A percentile compares a stretch with the other conserved stretches of the same genome.
These are phyloP conservation scores for Prosopocoilus inquinatus DNA, from an alignment of 2,888 invertebrate species.

Conservation along the genomic window DNA sequence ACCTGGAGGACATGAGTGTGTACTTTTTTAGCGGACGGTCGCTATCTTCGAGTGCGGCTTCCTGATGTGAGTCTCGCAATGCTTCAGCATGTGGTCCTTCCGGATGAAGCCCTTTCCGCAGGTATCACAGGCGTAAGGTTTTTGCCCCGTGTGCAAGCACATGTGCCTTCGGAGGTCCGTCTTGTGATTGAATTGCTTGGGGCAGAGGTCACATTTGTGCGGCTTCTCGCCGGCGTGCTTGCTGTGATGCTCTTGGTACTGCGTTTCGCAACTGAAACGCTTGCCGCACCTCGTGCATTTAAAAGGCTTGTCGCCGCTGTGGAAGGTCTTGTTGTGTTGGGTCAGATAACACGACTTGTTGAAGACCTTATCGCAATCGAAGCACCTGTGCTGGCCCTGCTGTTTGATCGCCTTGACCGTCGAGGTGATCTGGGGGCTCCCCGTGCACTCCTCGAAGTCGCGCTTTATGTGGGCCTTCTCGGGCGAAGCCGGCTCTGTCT, in stretches of 20 bases:
- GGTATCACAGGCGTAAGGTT: constrained; percentile 76
- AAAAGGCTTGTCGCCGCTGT: constrained; percentile 81
- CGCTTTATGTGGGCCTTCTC: constrained; percentile 44
- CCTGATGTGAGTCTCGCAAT: constrained; percentile 75
- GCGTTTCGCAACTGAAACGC: constrained; percentile 69
- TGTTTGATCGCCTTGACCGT: constrained; percentile 34
- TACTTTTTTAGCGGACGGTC: constrained; percentile 31
- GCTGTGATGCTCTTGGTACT: constrained; percentile 70
- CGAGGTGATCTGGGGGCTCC: constrained; percentile 43
- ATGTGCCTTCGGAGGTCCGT: constrained; percentile 84
- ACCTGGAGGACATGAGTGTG: constrained; percentile 1
- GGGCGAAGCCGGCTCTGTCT: constrained; percentile 38
- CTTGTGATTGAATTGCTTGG: constrained; percentile 89
- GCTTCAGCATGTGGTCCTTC: constrained; percentile 89
- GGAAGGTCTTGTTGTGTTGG: constrained; percentile 88
- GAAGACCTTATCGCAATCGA: constrained; percentile 80
- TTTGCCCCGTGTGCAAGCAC: constrained; percentile 83
- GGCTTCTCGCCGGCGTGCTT: constrained; percentile 84
- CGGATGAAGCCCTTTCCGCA: constrained; percentile 88
- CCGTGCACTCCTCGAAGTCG: constrained; percentile 40
- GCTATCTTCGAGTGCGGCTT: constrained; percentile 47
- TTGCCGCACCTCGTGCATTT: constrained; percentile 86
- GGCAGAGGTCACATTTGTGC: constrained; percentile 80
- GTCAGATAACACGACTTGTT: constrained; percentile 85
- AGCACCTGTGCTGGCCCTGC: constrained; percentile 62